Evolutionary conservation across 2,888 invertebrate genomes (phyloP).

Genomic region (Macrophya annulata): DNA sequence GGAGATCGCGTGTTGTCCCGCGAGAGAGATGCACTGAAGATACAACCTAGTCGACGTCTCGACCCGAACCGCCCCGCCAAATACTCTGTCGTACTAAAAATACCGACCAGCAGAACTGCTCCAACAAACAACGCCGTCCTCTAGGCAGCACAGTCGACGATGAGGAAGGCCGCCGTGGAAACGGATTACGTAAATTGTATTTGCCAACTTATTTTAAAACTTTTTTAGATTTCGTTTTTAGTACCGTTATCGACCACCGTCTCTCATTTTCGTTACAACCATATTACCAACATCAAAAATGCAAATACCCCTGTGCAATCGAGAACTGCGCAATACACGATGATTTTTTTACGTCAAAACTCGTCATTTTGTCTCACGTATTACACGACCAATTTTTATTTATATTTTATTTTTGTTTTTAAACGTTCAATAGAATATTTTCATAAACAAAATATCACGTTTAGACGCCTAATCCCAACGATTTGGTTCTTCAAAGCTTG

Average conservation of each 20-base stretch:
- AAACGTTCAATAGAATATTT: neutral
- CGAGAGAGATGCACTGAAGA: slow-evolving; percentile 69
- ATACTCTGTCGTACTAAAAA: slow-evolving; percentile 77
- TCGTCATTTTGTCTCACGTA: neutral
- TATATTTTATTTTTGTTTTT: too few relatives aligned
- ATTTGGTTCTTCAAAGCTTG: too few relatives aligned
- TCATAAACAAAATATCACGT: neutral
- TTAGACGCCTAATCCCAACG: too few relatives aligned
- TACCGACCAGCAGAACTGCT: slow-evolving; percentile 72
- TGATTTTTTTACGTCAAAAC: neutral
- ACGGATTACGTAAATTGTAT: slow-evolving; percentile 72
- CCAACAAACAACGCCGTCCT: slow-evolving; percentile 70
- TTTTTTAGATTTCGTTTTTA: slow-evolving; percentile 18
- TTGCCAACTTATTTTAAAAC: slow-evolving; percentile 51
- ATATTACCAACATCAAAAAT: neutral
- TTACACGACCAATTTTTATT: neutral
- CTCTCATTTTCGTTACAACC: neutral
- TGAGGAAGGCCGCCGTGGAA: slow-evolving; percentile 58
- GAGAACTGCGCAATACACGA: neutral
- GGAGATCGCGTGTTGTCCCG: slow-evolving; percentile 58
- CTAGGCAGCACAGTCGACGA: slow-evolving; percentile 59
- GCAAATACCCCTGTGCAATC: neutral
- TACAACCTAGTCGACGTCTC: slow-evolving; percentile 62
- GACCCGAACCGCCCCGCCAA: slow-evolving; percentile 75
- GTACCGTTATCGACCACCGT: neutral